A percentile compares a stretch with the other conserved stretches of the same genome.
phyloP scores from a whole-genome alignment of 2,797 vertebrate genomes.

The Xerus rutilus region DNA sequence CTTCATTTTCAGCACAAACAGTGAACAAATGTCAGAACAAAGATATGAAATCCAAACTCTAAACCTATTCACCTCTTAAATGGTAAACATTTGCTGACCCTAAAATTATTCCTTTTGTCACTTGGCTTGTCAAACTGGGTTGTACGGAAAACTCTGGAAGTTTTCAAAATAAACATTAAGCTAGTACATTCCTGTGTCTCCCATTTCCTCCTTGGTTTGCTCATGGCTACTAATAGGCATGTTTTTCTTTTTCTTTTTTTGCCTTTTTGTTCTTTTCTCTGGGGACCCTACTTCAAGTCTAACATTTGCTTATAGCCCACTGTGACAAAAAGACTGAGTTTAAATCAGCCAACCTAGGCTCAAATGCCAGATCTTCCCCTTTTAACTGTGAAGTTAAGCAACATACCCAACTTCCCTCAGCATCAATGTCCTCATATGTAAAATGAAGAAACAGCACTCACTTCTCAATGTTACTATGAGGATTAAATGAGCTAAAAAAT shows the following conservation, averaged over 20 bases:
- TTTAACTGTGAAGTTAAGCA: neutral
- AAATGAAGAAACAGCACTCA: slow-evolving; percentile 42
- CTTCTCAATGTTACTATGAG: slow-evolving; percentile 46
- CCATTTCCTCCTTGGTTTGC: slow-evolving; percentile 55
- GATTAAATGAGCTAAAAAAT: slow-evolving; percentile 58
- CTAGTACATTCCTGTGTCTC: neutral
- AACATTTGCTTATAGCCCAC: neutral
- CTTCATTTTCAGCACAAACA: slow-evolving; percentile 44
- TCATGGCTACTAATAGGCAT: neutral
- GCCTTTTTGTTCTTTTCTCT: neutral
- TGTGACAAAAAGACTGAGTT: slow-evolving; percentile 31
- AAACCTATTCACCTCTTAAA: neutral
- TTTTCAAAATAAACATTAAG: slow-evolving; percentile 58
- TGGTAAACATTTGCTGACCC: neutral
- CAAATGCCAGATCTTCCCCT: slow-evolving; percentile 18
- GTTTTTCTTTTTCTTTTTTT: neutral
- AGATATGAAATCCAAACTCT: slow-evolving; percentile 44
- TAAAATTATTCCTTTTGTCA: slow-evolving; percentile 58
- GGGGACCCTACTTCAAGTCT: neutral
- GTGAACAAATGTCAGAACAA: slow-evolving; percentile 34
- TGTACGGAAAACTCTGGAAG: slow-evolving; percentile 61
- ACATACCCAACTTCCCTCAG: neutral
- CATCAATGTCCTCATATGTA: slow-evolving; percentile 61
- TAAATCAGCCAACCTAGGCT: neutral
- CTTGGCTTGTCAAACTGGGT: slow-evolving; percentile 14